phyloP scores from a whole-genome alignment of 2,797 vertebrate genomes.

The Diglossa cyanea region DNA sequence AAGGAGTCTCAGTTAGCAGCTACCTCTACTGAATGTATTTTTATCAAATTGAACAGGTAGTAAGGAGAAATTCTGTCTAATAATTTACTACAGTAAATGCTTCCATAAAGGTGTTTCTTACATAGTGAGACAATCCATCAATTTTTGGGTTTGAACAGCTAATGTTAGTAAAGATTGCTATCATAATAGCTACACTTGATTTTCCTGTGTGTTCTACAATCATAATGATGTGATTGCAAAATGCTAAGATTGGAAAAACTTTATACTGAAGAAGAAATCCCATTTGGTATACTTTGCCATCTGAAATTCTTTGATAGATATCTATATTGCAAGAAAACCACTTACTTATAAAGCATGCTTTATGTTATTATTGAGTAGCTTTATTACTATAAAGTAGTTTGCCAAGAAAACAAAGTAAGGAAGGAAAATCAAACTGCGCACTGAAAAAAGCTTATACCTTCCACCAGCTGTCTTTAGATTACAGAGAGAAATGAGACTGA shows the following conservation, averaged over 20 bases:
- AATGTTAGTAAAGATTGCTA: conserved; percentile 14
- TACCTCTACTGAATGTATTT: not conserved
- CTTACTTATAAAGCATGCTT: not conserved
- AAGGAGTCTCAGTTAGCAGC: not conserved
- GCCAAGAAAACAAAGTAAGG: conserved; percentile 26
- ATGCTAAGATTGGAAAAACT: conserved; percentile 18
- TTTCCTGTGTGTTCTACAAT: not conserved
- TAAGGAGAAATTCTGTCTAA: not conserved
- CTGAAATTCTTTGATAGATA: conserved; percentile 60
- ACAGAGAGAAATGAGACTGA: not conserved
- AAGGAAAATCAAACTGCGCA: conserved; percentile 40
- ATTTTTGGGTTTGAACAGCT: not conserved
- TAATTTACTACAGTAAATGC: not conserved
- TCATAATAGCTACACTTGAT: conserved; percentile 18
- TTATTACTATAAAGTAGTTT: conserved; percentile 49
- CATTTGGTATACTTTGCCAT: conserved; percentile 23
- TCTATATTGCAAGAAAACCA: conserved; percentile 50
- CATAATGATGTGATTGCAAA: conserved; percentile 45
- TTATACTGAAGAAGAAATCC: conserved; percentile 46
- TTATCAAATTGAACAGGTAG: not conserved
- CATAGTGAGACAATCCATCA: not conserved
- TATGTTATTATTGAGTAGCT: conserved; percentile 2
- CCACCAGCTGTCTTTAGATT: not conserved
- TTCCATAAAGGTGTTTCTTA: not conserved
- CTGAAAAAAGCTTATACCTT: not conserved